Evolutionary conservation across 2,888 invertebrate genomes (phyloP).

Genomic region (Ophonus ardosiacus): DNA sequence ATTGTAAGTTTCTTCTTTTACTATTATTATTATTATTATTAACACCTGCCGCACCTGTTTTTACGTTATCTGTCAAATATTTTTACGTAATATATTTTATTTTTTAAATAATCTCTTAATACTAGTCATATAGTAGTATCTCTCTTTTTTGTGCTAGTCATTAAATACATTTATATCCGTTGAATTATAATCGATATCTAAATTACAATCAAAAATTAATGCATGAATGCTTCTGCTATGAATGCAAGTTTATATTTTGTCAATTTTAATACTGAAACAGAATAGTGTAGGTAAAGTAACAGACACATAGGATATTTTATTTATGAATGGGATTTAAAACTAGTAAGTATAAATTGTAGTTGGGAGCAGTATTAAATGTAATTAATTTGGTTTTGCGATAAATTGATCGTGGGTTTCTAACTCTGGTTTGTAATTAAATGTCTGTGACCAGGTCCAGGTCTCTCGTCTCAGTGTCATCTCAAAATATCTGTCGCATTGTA

Average conservation of each 20-base stretch:
- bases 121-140: too few relatives aligned
- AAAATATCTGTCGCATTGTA: constrained; percentile 5
- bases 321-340: not conserved
- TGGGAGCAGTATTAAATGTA: not conserved
- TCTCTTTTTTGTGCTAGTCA: too few relatives aligned
- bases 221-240: constrained; percentile 6
- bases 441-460: constrained; percentile 33
- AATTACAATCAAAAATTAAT: constrained; percentile 15
- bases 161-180: constrained; percentile 27
- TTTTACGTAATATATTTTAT: not conserved
- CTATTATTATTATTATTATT: not conserved
- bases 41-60: not conserved
- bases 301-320: not conserved
- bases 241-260: not conserved
- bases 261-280: not conserved
- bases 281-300: not conserved
- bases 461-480: constrained; percentile 33
- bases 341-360: not conserved
- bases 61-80: not conserved
- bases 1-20: not conserved
- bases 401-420: constrained; percentile 53
- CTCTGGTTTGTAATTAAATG: constrained; percentile 48
- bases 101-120: not conserved
- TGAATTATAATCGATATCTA: constrained; percentile 46
- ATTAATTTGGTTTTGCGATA: constrained; percentile 52